phyloP scores from a whole-genome alignment of 2,113 vertebrate genomes.

The human region GRCh38 chr6:125498001-125498500 shows the following conservation, averaged over 20 bases:
- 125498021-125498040: not conserved
- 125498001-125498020: not conserved
- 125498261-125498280: not conserved
- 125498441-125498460: not conserved
- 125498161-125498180: not conserved
- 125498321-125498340: not conserved
- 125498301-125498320: not conserved
- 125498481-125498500: too few species aligned
- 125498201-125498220: conserved; percentile 42
- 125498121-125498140: not conserved
- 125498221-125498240: conserved; percentile 68
- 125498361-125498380: not conserved
- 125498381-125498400: not conserved
- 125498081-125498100: not conserved
- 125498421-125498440: not conserved
- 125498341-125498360: not conserved
- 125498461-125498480: too few species aligned
- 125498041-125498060: not conserved
- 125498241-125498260: conserved; percentile 41
- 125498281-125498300: not conserved
- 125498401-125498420: not conserved
- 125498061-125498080: not conserved
- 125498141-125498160: not conserved
- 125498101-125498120: not conserved
- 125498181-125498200: conserved; percentile 39